Base-by-base conservation (phyloP, 2,888 invertebrate species). In the Mystacides longicornis region DNA sequence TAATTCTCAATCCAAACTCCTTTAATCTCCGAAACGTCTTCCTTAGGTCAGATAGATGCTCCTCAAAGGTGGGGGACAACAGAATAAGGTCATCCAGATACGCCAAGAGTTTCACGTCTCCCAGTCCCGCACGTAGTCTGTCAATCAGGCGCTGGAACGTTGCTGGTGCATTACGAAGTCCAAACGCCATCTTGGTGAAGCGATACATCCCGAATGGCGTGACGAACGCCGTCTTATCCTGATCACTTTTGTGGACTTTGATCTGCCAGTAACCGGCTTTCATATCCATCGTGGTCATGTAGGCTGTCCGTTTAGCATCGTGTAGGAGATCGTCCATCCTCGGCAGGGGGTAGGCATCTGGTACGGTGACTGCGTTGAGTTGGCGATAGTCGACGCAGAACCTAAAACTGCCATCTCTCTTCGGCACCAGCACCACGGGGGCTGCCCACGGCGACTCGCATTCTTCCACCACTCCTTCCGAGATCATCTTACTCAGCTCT, bases 251-350 rank as follows among this genome's bases (percentile, higher is more conserved):
- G 16, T 47, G 18, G 2, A 64, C 58, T n/a, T 9, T 11, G 0
- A 68, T 63, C 51, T 71, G 71, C 64, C 67, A 68, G 54, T 70
- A 71, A 0, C 69, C n/a, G n/a, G n/a, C n/a, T n/a, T n/a, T n/a
- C n/a, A n/a, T n/a, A n/a, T n/a, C n/a, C n/a, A n/a, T n/a, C n/a
- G n/a, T n/a, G n/a, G n/a, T n/a, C n/a, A n/a, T n/a, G n/a, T n/a
- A n/a, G n/a, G n/a, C n/a, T n/a, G n/a, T n/a, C n/a, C n/a, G n/a
- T n/a, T n/a, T n/a, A n/a, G n/a, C n/a, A n/a, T n/a, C n/a, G n/a
- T n/a, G n/a, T n/a, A n/a, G n/a, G 21, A 69, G 56, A 19, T 71
- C 70, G 50, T 72, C 71, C 23, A 71, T 69, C 11, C 68, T 58
- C 1, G 71, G 72, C 11, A 71, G 51, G 1, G 68, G 69, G 43